Conservation (phyloP, 1,140 invertebrate genomes). For the Leptoteleia sp. region DNA sequence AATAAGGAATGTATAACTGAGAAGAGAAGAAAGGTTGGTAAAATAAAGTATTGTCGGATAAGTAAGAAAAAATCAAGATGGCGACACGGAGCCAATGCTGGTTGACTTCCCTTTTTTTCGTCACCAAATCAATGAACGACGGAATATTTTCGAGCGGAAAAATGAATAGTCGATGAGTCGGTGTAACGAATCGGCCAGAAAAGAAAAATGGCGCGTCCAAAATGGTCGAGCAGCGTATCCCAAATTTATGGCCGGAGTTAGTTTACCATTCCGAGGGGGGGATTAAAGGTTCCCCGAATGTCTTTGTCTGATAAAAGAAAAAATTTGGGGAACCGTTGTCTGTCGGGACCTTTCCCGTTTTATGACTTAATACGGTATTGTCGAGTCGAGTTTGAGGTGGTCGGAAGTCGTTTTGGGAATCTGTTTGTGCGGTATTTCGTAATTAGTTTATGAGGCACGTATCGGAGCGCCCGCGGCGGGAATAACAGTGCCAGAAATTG, state of each 20-base stretch:
- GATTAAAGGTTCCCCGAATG: conserved; percentile 36
- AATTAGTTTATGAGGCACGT: conserved; percentile 32
- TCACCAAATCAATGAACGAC: conserved; percentile 34
- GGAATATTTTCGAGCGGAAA: conserved; percentile 16
- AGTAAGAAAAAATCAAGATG: conserved; percentile 36
- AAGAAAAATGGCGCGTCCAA: conserved; percentile 53
- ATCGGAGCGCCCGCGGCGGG: neutral
- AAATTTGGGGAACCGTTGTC: conserved; percentile 18
- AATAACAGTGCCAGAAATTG: conserved; percentile 10
- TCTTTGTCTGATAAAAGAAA: conserved; percentile 31
- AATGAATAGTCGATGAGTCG: conserved; percentile 53
- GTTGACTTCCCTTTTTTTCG: neutral
- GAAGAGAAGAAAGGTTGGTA: too few relatives aligned
- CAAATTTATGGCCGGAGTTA: conserved; percentile 41
- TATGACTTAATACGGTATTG: conserved; percentile 44
- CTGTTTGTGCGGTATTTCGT: conserved; percentile 17
- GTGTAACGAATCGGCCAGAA: conserved; percentile 28
- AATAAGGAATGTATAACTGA: too few relatives aligned
- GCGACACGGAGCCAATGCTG: conserved; percentile 27
- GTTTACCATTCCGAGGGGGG: conserved; percentile 2
- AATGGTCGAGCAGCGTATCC: conserved; percentile 32
- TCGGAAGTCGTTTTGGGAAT: conserved; percentile 35
- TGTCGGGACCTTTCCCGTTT: conserved; percentile 9
- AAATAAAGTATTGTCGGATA: too few relatives aligned
- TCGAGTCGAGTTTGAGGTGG: conserved; percentile 14